Evolutionary conservation across 23 tunicate genomes (phyloP).

Genomic region (Trididemnum nubilum): DNA sequence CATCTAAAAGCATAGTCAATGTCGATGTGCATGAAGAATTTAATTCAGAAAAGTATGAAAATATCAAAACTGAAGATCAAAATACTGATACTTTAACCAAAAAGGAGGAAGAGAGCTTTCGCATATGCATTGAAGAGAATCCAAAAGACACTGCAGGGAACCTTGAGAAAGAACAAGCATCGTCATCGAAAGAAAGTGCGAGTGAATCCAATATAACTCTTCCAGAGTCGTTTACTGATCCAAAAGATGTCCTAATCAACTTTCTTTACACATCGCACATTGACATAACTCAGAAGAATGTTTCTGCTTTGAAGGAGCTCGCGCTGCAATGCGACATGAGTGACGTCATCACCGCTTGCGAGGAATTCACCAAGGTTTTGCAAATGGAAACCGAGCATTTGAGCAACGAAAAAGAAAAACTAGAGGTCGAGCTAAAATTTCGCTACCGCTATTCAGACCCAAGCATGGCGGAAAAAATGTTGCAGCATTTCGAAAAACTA

Average conservation of each 20-base stretch:
- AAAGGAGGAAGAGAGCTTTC: not conserved
- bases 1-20: not conserved
- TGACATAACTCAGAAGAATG: constrained; percentile 72
- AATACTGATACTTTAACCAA: not conserved
- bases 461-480: constrained; percentile 55
- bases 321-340: constrained; percentile 63
- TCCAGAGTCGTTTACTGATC: constrained; percentile 13
- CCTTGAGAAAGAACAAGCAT: not conserved
- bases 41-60: constrained; percentile 6
- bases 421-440: constrained; percentile 50
- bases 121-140: not conserved
- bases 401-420: constrained; percentile 49
- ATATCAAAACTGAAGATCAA: not conserved
- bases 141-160: not conserved
- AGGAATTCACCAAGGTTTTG: constrained; percentile 61
- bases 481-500: constrained; percentile 59
- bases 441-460: constrained; percentile 82
- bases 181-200: not conserved
- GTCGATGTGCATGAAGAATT: not conserved
- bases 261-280: constrained; percentile 85
- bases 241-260: constrained; percentile 44
- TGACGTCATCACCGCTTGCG: constrained; percentile 80
- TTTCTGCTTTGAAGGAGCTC: constrained; percentile 32
- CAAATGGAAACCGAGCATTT: constrained; percentile 38
- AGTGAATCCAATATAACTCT: not conserved